Evolutionary conservation across 1,140 invertebrate species (phyloP), one percentile per base, ranked within the genome.

Genomic region (Drosophila funebris): DNA sequence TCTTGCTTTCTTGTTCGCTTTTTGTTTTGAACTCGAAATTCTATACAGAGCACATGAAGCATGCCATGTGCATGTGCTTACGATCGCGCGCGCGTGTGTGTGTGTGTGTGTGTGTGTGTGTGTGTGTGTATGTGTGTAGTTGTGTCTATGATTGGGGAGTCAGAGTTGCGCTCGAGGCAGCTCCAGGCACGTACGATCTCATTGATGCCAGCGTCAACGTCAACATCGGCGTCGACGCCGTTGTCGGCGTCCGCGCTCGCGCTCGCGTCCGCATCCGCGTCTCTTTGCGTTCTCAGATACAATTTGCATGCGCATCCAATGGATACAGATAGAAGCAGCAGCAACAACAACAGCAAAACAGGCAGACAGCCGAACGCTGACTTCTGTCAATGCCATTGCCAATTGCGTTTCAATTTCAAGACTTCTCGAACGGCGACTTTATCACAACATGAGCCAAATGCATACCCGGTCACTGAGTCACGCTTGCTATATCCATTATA

Each of bases 1-100:
- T 14, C n/a, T 46, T n/a, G n/a, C n/a, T 48, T 48, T 33, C 48
- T 31, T 50, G 22, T 33, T 56, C 14, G 60, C 11, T 8, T 56
- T 76, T 52, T 60, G 63, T 27, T 77, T 76, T 85, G 81, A 37
- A 60, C 64, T 61, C 31, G 9, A 36, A 52, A 80, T 84, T 76
- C 80, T 79, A 84, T 66, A 73, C 72, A 75, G 50, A 54, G 29
- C 24, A 24, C 14, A 22, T 29, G 18, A 8, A 20, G 3, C 3
- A 52, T 20, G 18, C 24, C 33, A 31, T 56, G 43, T 56, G 68
- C 61, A 56, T 39, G 67, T 20, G 58, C 48, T 6, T 27, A 27
- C 6, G 39, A 7, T n/a, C 24, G 36, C 9, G 5, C 11, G 14
- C 0, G 4, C 13, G 9, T 20, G 48, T 39, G 13, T 50, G 43